Percentiles rank a stretch among this genome's conserved stretches.
phyloP scores from a whole-genome alignment of 2,113 vertebrate genomes.

The Elaphurus davidianus region DNA sequence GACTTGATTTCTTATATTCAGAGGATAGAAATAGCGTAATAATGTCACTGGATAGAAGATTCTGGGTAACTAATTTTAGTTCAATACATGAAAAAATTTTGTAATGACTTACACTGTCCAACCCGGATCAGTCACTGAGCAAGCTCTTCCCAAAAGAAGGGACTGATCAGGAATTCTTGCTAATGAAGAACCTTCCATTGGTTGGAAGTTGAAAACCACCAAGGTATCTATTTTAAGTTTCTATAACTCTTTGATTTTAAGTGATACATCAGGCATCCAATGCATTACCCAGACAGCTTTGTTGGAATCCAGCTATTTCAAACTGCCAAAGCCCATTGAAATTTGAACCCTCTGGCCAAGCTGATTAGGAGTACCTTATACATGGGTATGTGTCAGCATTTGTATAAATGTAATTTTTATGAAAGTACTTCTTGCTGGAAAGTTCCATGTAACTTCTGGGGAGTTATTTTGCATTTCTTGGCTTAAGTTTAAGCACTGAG shows the following conservation, averaged over 20 bases:
- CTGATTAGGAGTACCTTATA: not conserved
- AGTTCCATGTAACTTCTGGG: not conserved
- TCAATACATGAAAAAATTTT: not conserved
- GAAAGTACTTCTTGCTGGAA: not conserved
- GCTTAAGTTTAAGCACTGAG: not conserved
- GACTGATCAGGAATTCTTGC: not conserved
- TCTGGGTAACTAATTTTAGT: not conserved
- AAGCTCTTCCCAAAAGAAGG: not conserved
- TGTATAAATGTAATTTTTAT: not conserved
- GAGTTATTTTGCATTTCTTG: not conserved
- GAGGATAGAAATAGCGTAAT: not conserved
- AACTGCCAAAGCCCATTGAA: not conserved
- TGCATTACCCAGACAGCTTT: not conserved
- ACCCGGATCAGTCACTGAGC: not conserved
- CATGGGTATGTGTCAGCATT: not conserved
- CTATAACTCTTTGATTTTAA: not conserved
- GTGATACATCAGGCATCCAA: not conserved
- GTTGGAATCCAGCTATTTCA: not conserved
- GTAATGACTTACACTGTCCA: not conserved
- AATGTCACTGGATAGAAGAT: not conserved
- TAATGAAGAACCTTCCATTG: not conserved
- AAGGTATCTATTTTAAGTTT: not conserved
- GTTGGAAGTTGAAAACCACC: not conserved
- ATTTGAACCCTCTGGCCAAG: not conserved
- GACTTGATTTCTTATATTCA: not conserved